These are phyloP conservation scores for Ochotona curzoniae DNA, from an alignment of 2,113 vertebrate genomes.

Conservation along the genomic window DNA sequence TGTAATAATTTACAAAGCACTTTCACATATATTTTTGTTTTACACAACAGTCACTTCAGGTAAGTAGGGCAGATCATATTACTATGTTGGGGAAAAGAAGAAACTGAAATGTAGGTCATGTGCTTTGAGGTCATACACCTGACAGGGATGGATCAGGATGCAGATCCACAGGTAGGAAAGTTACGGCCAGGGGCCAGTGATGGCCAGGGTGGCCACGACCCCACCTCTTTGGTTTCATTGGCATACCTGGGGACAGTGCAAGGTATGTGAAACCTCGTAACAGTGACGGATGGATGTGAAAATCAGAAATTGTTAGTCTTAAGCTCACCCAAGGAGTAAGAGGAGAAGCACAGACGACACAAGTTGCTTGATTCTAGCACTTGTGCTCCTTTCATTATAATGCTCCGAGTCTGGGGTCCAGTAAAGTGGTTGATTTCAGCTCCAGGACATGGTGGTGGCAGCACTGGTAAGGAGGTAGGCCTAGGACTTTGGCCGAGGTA, in stretches of 20 bases:
- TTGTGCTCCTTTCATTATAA: neutral
- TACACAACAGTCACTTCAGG: neutral
- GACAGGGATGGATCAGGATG: conserved; percentile 23
- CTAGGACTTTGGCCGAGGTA: neutral
- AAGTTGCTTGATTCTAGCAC: neutral
- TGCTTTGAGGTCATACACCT: conserved; percentile 2
- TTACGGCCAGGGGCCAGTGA: neutral
- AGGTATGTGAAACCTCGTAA: neutral
- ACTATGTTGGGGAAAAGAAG: conserved; percentile 20
- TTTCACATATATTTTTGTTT: conserved; percentile 20
- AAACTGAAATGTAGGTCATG: conserved; percentile 1
- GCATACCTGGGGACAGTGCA: neutral
- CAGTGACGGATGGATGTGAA: neutral
- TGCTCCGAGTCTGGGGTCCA: neutral
- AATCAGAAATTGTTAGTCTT: conserved; percentile 24
- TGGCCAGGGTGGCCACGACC: neutral
- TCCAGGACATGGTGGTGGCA: neutral
- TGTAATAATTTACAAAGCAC: conserved; percentile 14
- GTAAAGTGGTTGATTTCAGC: neutral
- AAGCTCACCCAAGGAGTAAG: neutral
- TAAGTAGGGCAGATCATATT: neutral
- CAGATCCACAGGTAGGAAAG: neutral
- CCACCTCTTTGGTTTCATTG: neutral
- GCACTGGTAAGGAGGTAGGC: neutral
- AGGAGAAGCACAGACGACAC: neutral